Conservation (phyloP, 2,888 invertebrate species). For the Sepioteuthis lessoniana region DNA sequence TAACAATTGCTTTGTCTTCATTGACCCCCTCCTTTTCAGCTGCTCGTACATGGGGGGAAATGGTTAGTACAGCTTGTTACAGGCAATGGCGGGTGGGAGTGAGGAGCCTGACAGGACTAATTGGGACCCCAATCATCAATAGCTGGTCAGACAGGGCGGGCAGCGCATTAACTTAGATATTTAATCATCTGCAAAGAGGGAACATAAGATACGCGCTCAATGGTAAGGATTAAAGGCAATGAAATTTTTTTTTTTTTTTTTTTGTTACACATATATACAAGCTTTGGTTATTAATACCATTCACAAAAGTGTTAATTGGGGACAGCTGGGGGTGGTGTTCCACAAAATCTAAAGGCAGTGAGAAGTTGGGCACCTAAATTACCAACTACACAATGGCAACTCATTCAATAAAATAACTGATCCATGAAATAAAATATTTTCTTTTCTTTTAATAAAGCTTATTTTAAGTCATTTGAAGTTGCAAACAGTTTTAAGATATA, state of each 20-base stretch:
- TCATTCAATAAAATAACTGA: too few relatives aligned
- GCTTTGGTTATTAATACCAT: constrained; percentile 15
- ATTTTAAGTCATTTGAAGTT: too few relatives aligned
- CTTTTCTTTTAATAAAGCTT: too few relatives aligned
- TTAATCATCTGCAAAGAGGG: constrained; percentile 49
- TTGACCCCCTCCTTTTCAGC: constrained; percentile 41
- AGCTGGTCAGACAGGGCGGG: constrained; percentile 41
- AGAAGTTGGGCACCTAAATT: background rate
- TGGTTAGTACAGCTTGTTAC: constrained; percentile 46
- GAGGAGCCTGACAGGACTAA: constrained; percentile 37
- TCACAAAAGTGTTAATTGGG: constrained; percentile 33
- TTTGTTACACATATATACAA: constrained; percentile 12
- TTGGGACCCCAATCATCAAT: constrained; percentile 46
- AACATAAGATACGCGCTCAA: constrained; percentile 46
- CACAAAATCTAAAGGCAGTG: constrained; percentile 15
- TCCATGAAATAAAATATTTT: too few relatives aligned
- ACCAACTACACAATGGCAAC: background rate
- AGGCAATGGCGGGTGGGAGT: constrained; percentile 45
- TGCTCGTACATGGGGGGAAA: constrained; percentile 40
- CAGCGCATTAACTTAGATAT: constrained; percentile 46
- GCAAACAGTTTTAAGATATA: too few relatives aligned
- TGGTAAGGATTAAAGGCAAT: constrained; percentile 21
- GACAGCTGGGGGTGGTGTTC: background rate
- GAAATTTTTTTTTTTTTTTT: background rate
- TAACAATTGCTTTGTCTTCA: constrained; percentile 45